Conservation (phyloP, 2,888 invertebrate species). For the Sminthurinus aureus region DNA sequence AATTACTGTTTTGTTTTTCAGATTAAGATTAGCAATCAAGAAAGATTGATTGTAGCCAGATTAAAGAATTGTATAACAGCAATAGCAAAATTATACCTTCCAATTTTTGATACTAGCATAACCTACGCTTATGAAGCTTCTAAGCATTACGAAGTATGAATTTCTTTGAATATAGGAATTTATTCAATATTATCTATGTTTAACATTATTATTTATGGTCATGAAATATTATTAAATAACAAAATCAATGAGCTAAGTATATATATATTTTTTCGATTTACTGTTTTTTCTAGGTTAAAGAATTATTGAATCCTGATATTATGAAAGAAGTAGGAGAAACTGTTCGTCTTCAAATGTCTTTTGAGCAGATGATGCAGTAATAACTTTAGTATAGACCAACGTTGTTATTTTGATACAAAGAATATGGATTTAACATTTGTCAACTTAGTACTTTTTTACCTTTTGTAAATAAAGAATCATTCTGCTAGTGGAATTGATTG, state of each 20-base stretch:
- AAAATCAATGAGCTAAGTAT: no score
- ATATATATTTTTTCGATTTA: no score
- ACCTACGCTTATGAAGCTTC: conserved; percentile 91
- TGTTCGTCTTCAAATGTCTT: conserved; percentile 52
- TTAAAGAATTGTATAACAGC: conserved; percentile 89
- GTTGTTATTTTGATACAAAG: no score
- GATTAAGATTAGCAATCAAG: conserved; percentile 72
- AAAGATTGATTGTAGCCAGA: conserved; percentile 86
- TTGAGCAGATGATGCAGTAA: conserved; percentile 20
- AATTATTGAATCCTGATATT: conserved; percentile 82
- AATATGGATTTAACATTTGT: no score
- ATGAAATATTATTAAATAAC: no score
- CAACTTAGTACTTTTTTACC: no score
- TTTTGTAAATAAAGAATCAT: no score
- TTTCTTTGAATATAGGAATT: no score
- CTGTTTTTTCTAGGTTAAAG: conserved; percentile 65
- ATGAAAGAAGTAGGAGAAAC: conserved; percentile 76
- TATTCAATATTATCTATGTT: not conserved
- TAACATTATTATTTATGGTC: not conserved
- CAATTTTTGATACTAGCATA: conserved; percentile 91
- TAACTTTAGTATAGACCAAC: not conserved
- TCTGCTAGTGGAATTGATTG: no score
- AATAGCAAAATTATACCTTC: conserved; percentile 84
- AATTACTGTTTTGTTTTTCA: conserved; percentile 62
- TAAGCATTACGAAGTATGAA: conserved; percentile 74